phyloP scores from a whole-genome alignment of 2,888 invertebrate species.

The Tholera decimalis region DNA sequence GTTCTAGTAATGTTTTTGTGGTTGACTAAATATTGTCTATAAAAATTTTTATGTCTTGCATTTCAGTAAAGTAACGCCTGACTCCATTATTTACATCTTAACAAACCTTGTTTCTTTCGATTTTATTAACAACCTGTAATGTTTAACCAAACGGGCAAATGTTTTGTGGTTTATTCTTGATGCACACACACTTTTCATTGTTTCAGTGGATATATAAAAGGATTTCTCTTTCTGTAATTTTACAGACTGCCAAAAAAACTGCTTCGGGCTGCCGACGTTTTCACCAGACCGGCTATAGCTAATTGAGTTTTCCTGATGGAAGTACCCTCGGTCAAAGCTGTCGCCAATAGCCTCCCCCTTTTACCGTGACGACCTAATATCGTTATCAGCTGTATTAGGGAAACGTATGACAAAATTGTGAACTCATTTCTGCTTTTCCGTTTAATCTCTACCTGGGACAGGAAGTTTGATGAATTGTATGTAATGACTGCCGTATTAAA shows the following conservation, averaged over 20 bases:
- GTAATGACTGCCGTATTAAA: too few relatives aligned
- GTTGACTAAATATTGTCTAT: too few relatives aligned
- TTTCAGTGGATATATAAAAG: too few relatives aligned
- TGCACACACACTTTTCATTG: background rate
- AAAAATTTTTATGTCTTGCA: too few relatives aligned
- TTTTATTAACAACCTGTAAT: background rate
- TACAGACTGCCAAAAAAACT: constrained; percentile 3
- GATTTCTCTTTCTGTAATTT: background rate
- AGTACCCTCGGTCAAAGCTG: constrained; percentile 33
- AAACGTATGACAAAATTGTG: background rate
- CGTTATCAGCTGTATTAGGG: constrained; percentile 19
- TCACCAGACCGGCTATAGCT: constrained; percentile 32
- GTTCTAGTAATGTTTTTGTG: too few relatives aligned
- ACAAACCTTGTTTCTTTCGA: background rate
- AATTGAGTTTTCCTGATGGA: constrained; percentile 45
- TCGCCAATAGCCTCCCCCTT: constrained; percentile 10
- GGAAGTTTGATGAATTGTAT: background rate
- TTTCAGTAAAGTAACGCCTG: too few relatives aligned
- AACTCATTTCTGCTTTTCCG: background rate
- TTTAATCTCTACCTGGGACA: background rate
- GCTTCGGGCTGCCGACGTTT: constrained; percentile 13
- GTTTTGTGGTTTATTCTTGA: background rate
- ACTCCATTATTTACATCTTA: background rate
- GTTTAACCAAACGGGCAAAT: background rate
- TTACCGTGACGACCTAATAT: constrained; percentile 29